These are phyloP conservation scores for Masticophis lateralis DNA, from an alignment of 2,797 vertebrate genomes.

Conservation along the genomic window DNA sequence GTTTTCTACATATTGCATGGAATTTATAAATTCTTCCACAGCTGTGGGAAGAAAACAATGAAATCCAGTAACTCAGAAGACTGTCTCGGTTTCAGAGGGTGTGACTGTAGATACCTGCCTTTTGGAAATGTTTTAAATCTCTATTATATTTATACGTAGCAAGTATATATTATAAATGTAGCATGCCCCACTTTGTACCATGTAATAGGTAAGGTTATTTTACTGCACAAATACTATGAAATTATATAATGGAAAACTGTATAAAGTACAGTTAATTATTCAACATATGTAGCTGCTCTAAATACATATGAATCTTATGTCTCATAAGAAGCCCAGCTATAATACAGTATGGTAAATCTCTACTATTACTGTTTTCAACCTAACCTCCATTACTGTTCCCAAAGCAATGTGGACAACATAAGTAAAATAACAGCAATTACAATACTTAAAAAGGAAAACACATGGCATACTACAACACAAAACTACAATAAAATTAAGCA, in stretches of 20 bases:
- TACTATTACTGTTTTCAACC: not conserved
- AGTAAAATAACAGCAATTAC: not conserved
- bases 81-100: not conserved
- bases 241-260: not conserved
- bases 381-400: not conserved
- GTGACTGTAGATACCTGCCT: not conserved
- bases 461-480: not conserved
- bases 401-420: not conserved
- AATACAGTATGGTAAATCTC: not conserved
- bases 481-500: not conserved
- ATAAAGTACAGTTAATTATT: not conserved
- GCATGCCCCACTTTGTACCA: not conserved
- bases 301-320: not conserved
- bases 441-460: not conserved
- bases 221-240: not conserved
- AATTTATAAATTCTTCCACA: not conserved
- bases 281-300: not conserved
- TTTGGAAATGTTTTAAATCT: not conserved
- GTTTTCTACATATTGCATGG: not conserved
- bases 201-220: not conserved
- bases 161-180: not conserved
- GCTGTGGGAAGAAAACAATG: not conserved
- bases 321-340: not conserved
- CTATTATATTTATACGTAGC: not conserved
- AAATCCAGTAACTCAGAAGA: not conserved